Conservation (phyloP, 1,140 invertebrate genomes). For the Steinernema feltiae region DNA sequence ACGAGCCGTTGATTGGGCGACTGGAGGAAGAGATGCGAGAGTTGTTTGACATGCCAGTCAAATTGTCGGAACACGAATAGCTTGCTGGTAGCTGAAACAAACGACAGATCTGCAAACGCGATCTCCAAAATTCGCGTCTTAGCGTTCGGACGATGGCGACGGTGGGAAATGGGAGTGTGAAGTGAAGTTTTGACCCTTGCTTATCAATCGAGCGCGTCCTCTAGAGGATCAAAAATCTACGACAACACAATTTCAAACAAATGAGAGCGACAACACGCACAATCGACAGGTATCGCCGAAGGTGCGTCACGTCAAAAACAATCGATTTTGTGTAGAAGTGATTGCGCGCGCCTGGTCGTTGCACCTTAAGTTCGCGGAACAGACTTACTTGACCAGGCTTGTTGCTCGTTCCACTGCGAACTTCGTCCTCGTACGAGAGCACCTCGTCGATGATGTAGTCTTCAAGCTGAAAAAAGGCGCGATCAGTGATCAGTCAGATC, state of each 20-base stretch:
- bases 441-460: constrained; percentile 9
- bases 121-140: too few relatives aligned
- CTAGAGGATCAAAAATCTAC: constrained; percentile 10
- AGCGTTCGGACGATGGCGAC: too few relatives aligned
- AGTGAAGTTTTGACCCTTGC: not conserved
- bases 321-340: constrained; percentile 1
- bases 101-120: too few relatives aligned
- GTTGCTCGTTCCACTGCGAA: not conserved
- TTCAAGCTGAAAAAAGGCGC: not conserved
- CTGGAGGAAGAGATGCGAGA: not conserved
- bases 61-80: not conserved
- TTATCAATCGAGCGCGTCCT: not conserved
- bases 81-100: not conserved
- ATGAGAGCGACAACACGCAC: constrained; percentile 9
- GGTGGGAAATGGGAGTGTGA: not conserved
- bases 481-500: not conserved
- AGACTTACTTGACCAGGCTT: constrained; percentile 6
- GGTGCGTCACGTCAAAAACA: constrained; percentile 13
- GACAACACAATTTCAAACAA: not conserved
- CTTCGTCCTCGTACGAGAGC: constrained; percentile 13
- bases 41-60: constrained; percentile 4
- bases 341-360: not conserved
- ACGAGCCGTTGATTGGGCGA: not conserved
- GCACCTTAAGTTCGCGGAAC: not conserved
- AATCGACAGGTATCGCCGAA: constrained; percentile 3